These are phyloP conservation scores for Elephantulus edwardii DNA, from an alignment of 2,113 vertebrate genomes.

Conservation along the genomic window DNA sequence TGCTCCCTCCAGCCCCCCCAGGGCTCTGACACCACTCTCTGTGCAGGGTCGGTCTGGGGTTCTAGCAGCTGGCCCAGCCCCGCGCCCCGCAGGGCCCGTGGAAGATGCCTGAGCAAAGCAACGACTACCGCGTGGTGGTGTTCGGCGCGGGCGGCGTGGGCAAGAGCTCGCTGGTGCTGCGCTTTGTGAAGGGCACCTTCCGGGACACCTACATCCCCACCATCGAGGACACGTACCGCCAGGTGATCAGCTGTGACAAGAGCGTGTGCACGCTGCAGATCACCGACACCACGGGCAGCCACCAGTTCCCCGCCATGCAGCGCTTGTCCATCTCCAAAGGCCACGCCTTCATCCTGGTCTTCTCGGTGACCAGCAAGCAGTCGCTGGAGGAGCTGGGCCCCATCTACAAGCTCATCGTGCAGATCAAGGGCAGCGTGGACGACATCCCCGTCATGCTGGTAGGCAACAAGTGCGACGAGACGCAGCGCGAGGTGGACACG, in stretches of 20 bases:
- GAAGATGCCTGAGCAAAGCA: constrained; percentile 98
- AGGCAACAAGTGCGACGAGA: constrained; percentile 98
- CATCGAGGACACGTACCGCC: constrained; percentile 97
- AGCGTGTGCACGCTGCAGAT: constrained; percentile 97
- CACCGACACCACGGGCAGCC: constrained; percentile 97
- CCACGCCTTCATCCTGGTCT: constrained; percentile 98
- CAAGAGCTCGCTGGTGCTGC: constrained; percentile 97
- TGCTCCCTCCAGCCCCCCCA: neutral
- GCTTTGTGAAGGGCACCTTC: constrained; percentile 97
- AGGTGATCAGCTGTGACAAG: constrained; percentile 99
- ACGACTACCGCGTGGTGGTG: constrained; percentile 97
- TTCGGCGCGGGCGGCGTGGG: constrained; percentile 96
- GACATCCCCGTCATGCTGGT: constrained; percentile 97
- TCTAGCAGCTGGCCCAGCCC: neutral
- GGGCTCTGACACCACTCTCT: constrained; percentile 24
- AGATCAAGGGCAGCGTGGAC: constrained; percentile 96
- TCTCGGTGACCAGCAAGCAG: constrained; percentile 96
- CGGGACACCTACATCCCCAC: constrained; percentile 98
- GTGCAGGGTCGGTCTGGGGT: constrained; percentile 60
- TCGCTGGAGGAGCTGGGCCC: constrained; percentile 97
- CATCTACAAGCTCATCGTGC: constrained; percentile 96
- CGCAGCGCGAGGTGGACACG: constrained; percentile 95
- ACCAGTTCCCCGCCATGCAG: constrained; percentile 99
- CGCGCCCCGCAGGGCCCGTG: neutral
- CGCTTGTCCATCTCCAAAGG: constrained; percentile 97